These are phyloP conservation scores for Ctena decussata DNA, from an alignment of 2,888 invertebrate species.

Conservation along the genomic window DNA sequence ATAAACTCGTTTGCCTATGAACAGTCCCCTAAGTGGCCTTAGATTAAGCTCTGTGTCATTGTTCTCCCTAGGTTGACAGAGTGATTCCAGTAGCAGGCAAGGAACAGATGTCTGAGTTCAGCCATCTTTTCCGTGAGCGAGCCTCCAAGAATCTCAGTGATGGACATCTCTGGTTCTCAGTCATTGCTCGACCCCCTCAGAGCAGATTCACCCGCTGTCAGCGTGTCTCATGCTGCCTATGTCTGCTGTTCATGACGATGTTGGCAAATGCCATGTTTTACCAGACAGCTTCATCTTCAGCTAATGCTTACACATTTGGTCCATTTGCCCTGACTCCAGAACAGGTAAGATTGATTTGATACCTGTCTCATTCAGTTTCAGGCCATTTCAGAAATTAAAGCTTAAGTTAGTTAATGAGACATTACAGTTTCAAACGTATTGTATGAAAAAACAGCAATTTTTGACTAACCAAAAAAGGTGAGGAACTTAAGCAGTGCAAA, in stretches of 20 bases:
- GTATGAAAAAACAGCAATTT: too few relatives aligned
- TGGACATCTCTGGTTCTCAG: constrained; percentile 88
- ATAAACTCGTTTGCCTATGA: too few relatives aligned
- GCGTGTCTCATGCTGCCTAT: constrained; percentile 88
- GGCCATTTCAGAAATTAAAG: too few relatives aligned
- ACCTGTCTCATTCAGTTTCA: too few relatives aligned
- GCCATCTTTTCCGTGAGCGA: constrained; percentile 87
- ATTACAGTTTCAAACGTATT: too few relatives aligned
- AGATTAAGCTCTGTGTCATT: too few relatives aligned
- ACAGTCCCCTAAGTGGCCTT: too few relatives aligned
- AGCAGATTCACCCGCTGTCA: constrained; percentile 88
- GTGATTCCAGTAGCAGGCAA: constrained; percentile 87
- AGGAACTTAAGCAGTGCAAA: too few relatives aligned
- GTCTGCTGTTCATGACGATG: constrained; percentile 88
- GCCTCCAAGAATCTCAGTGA: constrained; percentile 87
- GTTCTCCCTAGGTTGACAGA: constrained; percentile 88
- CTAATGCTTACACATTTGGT: constrained; percentile 86
- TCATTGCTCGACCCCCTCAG: constrained; percentile 88
- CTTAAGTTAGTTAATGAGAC: too few relatives aligned
- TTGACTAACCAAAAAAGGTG: too few relatives aligned
- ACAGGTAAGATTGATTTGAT: constrained; percentile 86
- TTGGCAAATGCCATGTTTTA: constrained; percentile 89
- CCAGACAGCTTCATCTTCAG: constrained; percentile 75
- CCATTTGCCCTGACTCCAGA: constrained; percentile 87
- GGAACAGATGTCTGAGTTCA: constrained; percentile 87